Conservation (phyloP, 2,113 vertebrate genomes). For the Rhinogobius similis region DNA sequence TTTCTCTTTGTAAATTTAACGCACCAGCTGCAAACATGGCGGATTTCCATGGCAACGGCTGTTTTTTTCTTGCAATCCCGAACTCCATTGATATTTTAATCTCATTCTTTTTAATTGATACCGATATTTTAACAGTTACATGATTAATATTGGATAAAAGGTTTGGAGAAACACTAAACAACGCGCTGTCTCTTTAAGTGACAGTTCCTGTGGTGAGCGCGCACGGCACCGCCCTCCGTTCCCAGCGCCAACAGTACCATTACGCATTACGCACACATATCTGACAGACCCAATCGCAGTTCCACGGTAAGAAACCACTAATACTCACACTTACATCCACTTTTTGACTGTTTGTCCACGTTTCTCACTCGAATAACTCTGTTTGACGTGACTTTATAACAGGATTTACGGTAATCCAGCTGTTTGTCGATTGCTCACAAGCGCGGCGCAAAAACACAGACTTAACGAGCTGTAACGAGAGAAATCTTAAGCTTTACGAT, state of each 20-base stretch:
- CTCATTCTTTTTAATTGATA: too few species aligned
- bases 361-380: not conserved
- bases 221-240: slow-evolving; percentile 29
- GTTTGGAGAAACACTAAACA: too few species aligned
- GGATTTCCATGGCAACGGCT: too few species aligned
- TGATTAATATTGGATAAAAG: too few species aligned
- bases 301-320: not conserved
- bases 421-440: not conserved
- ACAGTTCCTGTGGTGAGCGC: too few species aligned
- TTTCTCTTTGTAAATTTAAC: too few species aligned
- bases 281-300: not conserved
- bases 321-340: not conserved
- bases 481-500: not conserved
- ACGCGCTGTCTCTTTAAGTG: too few species aligned
- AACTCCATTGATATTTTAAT: too few species aligned
- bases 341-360: not conserved
- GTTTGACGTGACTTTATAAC: not conserved
- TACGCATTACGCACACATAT: not conserved
- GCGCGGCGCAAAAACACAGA: not conserved
- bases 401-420: not conserved
- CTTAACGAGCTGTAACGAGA: not conserved
- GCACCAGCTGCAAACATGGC: too few species aligned
- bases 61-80: too few species aligned
- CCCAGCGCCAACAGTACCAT: not conserved
- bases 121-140: too few species aligned